phyloP scores from a whole-genome alignment of 2,888 invertebrate genomes.

The Apotomis capreana region DNA sequence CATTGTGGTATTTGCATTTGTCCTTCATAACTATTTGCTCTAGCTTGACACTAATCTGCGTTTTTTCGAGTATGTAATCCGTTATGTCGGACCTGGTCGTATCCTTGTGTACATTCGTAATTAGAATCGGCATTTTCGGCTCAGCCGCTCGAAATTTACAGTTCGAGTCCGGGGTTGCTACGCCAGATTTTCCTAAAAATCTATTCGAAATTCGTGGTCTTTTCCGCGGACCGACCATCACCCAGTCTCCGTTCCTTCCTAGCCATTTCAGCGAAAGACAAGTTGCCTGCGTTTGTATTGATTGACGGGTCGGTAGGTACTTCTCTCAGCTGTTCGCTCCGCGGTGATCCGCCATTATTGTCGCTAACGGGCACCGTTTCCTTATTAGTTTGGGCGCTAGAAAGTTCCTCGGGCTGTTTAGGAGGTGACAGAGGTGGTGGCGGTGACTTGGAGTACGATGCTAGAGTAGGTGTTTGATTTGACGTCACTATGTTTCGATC shows the following conservation, averaged over 20 bases:
- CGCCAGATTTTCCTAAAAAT: no score
- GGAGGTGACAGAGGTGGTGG: background rate
- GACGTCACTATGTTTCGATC: background rate
- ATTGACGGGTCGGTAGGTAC: no score
- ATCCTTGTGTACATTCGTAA: no score
- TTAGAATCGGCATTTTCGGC: no score
- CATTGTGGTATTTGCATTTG: constrained; percentile 2
- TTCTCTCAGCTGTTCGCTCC: no score
- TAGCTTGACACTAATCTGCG: background rate
- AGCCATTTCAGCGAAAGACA: background rate
- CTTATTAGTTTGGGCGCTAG: background rate
- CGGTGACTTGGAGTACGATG: background rate
- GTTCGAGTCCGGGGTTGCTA: no score
- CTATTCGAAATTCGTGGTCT: background rate
- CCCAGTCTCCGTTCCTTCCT: background rate
- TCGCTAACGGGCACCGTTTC: background rate
- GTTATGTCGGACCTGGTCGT: no score
- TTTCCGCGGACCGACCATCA: background rate
- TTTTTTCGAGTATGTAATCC: no score
- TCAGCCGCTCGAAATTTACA: no score
- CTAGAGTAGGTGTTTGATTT: background rate
- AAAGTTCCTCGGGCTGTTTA: background rate
- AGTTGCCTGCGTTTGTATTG: no score
- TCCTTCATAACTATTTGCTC: constrained; percentile 5
- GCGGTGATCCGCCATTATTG: background rate